Percentiles rank a stretch among this genome's conserved stretches.
Evolutionary conservation across 2,888 invertebrate species (phyloP).

Genomic region (Lysandra coridon): DNA sequence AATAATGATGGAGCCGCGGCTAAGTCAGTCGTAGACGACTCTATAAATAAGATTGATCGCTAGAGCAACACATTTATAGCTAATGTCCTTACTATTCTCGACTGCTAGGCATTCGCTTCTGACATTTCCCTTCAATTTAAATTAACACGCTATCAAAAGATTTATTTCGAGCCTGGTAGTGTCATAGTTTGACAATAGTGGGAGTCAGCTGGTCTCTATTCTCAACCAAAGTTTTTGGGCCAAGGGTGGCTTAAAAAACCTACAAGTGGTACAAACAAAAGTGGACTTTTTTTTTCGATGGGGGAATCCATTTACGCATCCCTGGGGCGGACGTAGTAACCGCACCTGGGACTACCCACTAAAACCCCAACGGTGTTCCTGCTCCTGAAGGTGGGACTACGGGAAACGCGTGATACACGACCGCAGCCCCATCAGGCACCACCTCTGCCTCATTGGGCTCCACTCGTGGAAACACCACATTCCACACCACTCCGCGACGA

Average conservation of each 20-base stretch:
- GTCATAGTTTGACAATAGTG: background rate
- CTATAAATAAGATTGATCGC: constrained; percentile 35
- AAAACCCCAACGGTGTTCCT: no score
- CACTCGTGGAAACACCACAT: no score
- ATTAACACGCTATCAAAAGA: constrained; percentile 21
- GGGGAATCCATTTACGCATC: no score
- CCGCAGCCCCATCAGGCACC: no score
- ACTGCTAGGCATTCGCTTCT: constrained; percentile 33
- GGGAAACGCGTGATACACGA: no score
- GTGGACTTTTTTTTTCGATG: no score
- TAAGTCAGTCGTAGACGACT: constrained; percentile 33
- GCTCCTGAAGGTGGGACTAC: no score
- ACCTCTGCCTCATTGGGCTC: no score
- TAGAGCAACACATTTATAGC: constrained; percentile 32
- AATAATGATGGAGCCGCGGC: constrained; percentile 31
- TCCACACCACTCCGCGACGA: no score
- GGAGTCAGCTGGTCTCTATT: background rate
- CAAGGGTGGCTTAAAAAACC: background rate
- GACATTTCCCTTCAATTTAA: constrained; percentile 25
- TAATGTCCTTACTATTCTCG: constrained; percentile 34
- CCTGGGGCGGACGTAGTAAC: no score
- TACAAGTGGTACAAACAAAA: background rate
- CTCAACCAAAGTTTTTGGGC: background rate
- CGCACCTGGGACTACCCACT: no score
- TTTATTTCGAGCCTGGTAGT: background rate